Conservation (phyloP, 2,888 invertebrate species). For the Microdon myrmicae region DNA sequence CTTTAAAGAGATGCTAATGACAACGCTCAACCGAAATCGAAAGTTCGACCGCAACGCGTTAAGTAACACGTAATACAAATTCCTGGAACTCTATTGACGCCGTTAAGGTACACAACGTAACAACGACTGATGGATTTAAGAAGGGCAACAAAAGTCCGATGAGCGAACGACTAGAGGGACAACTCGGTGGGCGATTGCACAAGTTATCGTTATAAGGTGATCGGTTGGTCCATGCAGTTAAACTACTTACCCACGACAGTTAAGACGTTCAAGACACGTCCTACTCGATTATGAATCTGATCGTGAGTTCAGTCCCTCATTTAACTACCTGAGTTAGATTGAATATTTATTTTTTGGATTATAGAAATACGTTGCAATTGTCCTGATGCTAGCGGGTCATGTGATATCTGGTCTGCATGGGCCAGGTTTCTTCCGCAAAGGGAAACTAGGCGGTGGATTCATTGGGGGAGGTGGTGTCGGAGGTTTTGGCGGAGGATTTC, state of each 20-base stretch:
- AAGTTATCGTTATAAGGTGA: constrained; percentile 37
- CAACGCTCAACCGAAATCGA: constrained; percentile 17
- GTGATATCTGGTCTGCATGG: constrained; percentile 24
- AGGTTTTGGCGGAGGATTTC: constrained; percentile 33
- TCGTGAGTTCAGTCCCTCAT: constrained; percentile 21
- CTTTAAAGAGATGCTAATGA: too few species aligned
- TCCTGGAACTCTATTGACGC: not conserved
- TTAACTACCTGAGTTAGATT: not conserved
- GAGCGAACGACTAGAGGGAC: constrained; percentile 21
- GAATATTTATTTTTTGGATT: constrained; percentile 4
- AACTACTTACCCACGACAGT: constrained; percentile 23
- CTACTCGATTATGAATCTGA: constrained; percentile 44
- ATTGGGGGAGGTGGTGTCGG: constrained; percentile 16
- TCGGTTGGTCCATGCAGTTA: constrained; percentile 30
- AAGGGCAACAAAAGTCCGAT: constrained; percentile 18
- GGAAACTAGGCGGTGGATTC: constrained; percentile 28
- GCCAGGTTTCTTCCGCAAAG: constrained; percentile 26
- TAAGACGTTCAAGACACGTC: constrained; percentile 21
- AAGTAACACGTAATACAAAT: constrained; percentile 14
- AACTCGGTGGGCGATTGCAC: constrained; percentile 24
- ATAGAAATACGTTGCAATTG: constrained; percentile 29
- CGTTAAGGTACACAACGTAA: constrained; percentile 22
- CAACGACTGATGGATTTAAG: too few species aligned
- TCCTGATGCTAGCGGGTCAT: constrained; percentile 22
- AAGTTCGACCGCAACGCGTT: constrained; percentile 13